phyloP scores from a whole-genome alignment of 1,140 invertebrate species.

The Lanistes nyassanus region DNA sequence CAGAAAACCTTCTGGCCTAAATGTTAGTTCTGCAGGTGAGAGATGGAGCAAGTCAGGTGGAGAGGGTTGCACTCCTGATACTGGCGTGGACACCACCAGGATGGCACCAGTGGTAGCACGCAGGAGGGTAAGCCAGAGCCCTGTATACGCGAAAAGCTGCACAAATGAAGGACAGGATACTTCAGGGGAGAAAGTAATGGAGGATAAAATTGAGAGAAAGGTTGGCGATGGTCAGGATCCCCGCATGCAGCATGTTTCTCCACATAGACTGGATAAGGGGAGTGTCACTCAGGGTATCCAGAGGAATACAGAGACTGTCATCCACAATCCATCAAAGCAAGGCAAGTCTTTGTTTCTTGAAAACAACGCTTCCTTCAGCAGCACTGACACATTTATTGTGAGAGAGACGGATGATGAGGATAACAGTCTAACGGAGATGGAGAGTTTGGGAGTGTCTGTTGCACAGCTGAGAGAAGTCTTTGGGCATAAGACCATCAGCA shows the following conservation, averaged over 20 bases:
- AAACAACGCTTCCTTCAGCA: conserved; percentile 38
- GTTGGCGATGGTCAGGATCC: too few species aligned
- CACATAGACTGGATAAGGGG: too few species aligned
- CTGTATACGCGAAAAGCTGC: too few species aligned
- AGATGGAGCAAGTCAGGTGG: conserved; percentile 17
- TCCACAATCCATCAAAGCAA: background rate
- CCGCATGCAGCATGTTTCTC: too few species aligned
- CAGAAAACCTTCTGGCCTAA: too few species aligned
- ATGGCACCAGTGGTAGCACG: background rate
- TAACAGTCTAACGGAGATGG: background rate
- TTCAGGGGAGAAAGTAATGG: too few species aligned
- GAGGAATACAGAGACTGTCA: background rate
- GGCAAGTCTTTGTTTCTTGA: background rate
- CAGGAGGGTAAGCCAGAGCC: too few species aligned
- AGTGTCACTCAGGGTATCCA: too few species aligned
- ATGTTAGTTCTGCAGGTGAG: background rate
- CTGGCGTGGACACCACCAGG: conserved; percentile 16
- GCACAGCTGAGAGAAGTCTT: conserved; percentile 27
- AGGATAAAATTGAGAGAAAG: too few species aligned
- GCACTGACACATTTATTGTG: conserved; percentile 59
- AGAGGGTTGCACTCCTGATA: too few species aligned
- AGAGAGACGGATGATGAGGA: conserved; percentile 53
- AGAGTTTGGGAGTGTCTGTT: conserved; percentile 6
- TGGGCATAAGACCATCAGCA: conserved; percentile 23
- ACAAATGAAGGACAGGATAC: too few species aligned